phyloP scores from a whole-genome alignment of 2,113 vertebrate species.

The Origma solitaria region DNA sequence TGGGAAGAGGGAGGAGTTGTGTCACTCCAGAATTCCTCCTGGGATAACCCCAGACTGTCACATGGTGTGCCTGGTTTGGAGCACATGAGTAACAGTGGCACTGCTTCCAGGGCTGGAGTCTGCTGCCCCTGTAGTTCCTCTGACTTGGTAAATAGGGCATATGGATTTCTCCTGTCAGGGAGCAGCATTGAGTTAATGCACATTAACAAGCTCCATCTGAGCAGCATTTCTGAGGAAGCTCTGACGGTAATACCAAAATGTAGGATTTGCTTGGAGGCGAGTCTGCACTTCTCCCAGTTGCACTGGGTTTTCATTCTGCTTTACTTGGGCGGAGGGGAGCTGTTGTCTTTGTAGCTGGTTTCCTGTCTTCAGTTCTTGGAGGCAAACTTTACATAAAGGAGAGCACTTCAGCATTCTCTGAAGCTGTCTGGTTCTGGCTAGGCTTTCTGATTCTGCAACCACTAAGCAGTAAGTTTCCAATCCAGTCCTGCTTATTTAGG shows the following conservation, averaged over 20 bases:
- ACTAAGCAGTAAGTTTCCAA: slow-evolving; percentile 49
- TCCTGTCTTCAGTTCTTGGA: slow-evolving; percentile 52
- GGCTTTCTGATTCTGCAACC: slow-evolving; percentile 48
- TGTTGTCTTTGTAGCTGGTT: slow-evolving; percentile 28
- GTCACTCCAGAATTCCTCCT: neutral
- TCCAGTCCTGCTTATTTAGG: slow-evolving; percentile 56
- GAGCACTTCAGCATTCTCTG: slow-evolving; percentile 40
- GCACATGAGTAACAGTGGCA: neutral
- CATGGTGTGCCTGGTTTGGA: neutral
- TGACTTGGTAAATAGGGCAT: neutral
- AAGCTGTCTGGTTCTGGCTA: slow-evolving; percentile 50
- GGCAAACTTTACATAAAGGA: slow-evolving; percentile 27
- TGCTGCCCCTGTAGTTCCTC: neutral
- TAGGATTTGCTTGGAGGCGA: neutral
- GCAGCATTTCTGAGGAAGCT: neutral
- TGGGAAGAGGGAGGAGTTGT: neutral
- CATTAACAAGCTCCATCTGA: slow-evolving; percentile 5
- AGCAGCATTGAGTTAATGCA: neutral
- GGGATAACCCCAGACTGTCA: neutral
- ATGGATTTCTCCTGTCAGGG: neutral
- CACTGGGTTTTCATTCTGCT: neutral
- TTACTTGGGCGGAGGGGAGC: slow-evolving; percentile 21
- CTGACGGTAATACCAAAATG: neutral
- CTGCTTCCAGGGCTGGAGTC: neutral
- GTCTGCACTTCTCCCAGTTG: neutral